phyloP scores from a whole-genome alignment of 2,888 invertebrate species.

The Polydrusus tereticollis region DNA sequence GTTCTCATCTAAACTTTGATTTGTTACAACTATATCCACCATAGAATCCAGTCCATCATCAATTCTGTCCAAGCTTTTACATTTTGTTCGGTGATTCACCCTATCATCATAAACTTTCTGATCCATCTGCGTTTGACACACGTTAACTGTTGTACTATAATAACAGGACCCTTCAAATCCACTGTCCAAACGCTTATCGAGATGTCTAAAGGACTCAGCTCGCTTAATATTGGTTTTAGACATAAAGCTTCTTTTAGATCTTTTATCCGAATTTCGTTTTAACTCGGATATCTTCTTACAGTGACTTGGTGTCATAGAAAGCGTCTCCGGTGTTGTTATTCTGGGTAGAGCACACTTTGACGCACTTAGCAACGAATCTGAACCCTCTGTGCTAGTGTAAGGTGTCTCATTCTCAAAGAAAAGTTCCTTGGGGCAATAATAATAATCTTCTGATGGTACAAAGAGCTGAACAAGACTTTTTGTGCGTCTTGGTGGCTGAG shows the following conservation, averaged over 20 bases:
- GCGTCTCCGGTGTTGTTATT: slow-evolving; percentile 28
- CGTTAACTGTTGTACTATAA: slow-evolving; percentile 51
- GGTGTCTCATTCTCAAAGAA: slow-evolving; percentile 72
- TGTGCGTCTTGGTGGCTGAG: slow-evolving; percentile 84
- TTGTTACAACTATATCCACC: slow-evolving; percentile 79
- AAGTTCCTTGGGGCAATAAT: slow-evolving; percentile 68
- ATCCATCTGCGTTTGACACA: slow-evolving; percentile 43
- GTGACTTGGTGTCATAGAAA: slow-evolving; percentile 15
- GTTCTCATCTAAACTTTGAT: slow-evolving; percentile 51
- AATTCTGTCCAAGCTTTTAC: slow-evolving; percentile 84
- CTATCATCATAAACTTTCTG: slow-evolving; percentile 47
- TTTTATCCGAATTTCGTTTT: slow-evolving; percentile 33
- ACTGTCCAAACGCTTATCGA: slow-evolving; percentile 36
- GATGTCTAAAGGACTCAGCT: slow-evolving; percentile 56
- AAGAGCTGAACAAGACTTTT: slow-evolving; percentile 80
- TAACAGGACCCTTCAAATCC: slow-evolving; percentile 49
- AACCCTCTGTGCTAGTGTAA: slow-evolving; percentile 77
- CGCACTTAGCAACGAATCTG: slow-evolving; percentile 78
- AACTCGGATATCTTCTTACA: slow-evolving; percentile 67
- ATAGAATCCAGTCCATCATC: slow-evolving; percentile 79
- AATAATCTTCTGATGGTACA: slow-evolving; percentile 72
- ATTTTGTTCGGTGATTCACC: slow-evolving; percentile 56
- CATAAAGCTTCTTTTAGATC: slow-evolving; percentile 27
- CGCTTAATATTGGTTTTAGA: slow-evolving; percentile 53
- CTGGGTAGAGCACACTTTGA: slow-evolving; percentile 65